phyloP scores from a whole-genome alignment of 2,113 vertebrate genomes.

The Edolisoma coerulescens region DNA sequence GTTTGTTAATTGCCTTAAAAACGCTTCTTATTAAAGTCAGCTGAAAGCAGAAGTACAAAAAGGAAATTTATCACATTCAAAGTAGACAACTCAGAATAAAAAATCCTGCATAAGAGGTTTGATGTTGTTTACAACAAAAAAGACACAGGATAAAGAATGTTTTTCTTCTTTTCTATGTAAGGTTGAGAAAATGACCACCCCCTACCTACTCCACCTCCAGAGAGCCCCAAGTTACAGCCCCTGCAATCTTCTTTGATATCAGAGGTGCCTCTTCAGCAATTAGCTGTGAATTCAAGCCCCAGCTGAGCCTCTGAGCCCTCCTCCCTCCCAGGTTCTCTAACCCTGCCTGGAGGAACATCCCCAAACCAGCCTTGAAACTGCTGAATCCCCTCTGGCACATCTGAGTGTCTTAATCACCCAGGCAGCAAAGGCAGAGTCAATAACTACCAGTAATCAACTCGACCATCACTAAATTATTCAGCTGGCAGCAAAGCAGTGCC shows the following conservation, averaged over 20 bases:
- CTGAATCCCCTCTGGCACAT: not conserved
- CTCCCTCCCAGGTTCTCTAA: not conserved
- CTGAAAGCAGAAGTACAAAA: not conserved
- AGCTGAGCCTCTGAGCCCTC: not conserved
- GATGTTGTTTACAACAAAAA: not conserved
- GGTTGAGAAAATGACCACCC: not conserved
- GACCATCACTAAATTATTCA: not conserved
- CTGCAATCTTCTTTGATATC: not conserved
- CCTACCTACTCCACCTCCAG: not conserved
- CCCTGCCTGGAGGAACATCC: not conserved
- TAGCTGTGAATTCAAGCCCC: not conserved
- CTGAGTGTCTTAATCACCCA: not conserved
- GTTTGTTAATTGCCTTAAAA: constrained; percentile 11
- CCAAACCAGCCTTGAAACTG: not conserved
- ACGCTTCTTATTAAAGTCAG: not conserved
- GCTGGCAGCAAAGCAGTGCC: not conserved
- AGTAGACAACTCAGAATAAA: not conserved
- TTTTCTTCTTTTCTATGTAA: not conserved
- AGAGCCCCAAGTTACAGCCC: not conserved
- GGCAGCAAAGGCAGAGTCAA: constrained; percentile 2
- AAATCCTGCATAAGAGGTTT: not conserved
- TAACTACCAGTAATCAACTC: not conserved
- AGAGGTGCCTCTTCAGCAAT: not conserved
- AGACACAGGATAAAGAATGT: not conserved
- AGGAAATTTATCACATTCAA: not conserved